These are phyloP conservation scores for Xerus rutilus DNA, from an alignment of 2,797 vertebrate genomes.

Conservation along the genomic window DNA sequence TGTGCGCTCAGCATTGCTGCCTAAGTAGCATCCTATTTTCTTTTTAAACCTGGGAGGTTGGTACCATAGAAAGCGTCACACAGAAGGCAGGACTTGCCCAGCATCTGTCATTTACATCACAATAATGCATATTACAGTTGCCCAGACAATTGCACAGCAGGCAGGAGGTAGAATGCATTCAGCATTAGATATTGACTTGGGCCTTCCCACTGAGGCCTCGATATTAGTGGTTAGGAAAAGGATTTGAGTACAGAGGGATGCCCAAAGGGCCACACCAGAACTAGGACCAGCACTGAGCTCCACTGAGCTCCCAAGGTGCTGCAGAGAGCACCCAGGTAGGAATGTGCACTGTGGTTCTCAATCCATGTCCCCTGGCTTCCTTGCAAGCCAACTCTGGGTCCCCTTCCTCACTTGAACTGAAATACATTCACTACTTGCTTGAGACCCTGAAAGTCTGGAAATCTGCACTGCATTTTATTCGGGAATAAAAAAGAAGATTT, in stretches of 20 bases:
- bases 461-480: neutral
- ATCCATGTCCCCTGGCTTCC: neutral
- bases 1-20: neutral
- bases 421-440: neutral
- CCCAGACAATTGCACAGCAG: neutral
- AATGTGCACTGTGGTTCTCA: neutral
- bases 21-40: neutral
- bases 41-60: neutral
- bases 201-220: neutral
- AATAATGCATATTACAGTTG: neutral
- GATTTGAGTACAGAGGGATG: neutral
- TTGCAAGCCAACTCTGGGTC: neutral
- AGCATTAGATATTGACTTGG: neutral
- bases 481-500: neutral
- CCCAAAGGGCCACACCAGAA: neutral
- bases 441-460: neutral
- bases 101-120: neutral
- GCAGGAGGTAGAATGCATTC: neutral
- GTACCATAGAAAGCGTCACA: neutral
- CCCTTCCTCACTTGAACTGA: neutral
- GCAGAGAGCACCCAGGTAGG: neutral
- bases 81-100: neutral
- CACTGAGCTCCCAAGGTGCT: rapidly evolving
- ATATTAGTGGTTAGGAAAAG: neutral
- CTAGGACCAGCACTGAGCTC: neutral